phyloP scores from a whole-genome alignment of 2,888 invertebrate species.

The Nemotelus pantherinus region DNA sequence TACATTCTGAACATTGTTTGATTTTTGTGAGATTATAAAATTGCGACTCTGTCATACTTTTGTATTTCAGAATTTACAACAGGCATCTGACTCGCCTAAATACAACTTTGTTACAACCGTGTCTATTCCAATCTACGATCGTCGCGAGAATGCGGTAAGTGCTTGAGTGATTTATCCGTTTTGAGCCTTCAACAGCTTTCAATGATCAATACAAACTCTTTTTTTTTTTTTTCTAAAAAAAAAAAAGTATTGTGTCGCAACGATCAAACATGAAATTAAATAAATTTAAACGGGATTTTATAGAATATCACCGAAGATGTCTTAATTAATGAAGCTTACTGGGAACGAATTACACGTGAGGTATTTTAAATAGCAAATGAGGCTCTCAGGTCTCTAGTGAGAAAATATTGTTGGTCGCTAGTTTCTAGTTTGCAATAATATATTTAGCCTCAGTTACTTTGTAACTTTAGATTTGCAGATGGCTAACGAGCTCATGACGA shows the following conservation, averaged over 20 bases:
- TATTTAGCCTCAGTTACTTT: neutral
- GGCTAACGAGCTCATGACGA: too few species aligned
- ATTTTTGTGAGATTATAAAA: neutral
- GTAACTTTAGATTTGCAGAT: neutral
- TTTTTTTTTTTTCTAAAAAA: neutral
- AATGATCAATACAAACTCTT: conserved; percentile 7
- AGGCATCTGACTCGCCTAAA: conserved; percentile 66
- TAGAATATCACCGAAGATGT: conserved; percentile 97
- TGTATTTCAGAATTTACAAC: conserved; percentile 60
- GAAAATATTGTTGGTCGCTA: neutral
- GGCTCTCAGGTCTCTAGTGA: conserved; percentile 20
- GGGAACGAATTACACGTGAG: conserved; percentile 93
- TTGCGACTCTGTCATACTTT: neutral
- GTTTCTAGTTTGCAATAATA: conserved; percentile 15
- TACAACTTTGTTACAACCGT: conserved; percentile 92
- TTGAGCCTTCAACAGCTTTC: too few species aligned
- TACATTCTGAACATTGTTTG: conserved; percentile 9
- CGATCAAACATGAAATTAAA: conserved; percentile 39
- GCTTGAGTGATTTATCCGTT: neutral
- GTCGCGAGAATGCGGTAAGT: conserved; percentile 84
- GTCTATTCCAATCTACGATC: conserved; percentile 92
- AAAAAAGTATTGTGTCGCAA: neutral
- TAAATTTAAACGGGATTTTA: conserved; percentile 53
- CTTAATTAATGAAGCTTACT: conserved; percentile 93
- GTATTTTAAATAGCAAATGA: conserved; percentile 71